Conservation (phyloP, 2,113 vertebrate genomes). For the Passer montanus region DNA sequence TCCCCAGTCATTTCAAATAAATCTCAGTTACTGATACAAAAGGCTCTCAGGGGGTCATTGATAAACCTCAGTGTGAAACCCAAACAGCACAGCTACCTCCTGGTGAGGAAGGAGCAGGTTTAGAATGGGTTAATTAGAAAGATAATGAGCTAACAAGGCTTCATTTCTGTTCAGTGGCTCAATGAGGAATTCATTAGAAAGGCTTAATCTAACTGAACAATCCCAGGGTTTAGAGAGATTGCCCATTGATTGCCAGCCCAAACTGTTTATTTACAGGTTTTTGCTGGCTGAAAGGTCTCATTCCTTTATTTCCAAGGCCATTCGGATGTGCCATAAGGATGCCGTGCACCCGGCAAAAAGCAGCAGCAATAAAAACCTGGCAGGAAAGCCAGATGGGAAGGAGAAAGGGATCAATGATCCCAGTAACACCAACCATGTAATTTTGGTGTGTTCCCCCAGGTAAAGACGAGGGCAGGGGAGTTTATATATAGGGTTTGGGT, state of each 20-base stretch:
- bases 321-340: constrained; percentile 5
- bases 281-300: constrained; percentile 50
- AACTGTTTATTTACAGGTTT: constrained; percentile 71
- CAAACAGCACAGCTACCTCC: constrained; percentile 68
- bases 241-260: constrained; percentile 66
- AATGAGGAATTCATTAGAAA: constrained; percentile 79
- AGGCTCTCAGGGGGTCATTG: constrained; percentile 74
- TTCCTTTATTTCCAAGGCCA: constrained; percentile 50
- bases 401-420: neutral
- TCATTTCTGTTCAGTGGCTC: constrained; percentile 75
- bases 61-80: constrained; percentile 77
- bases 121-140: constrained; percentile 80
- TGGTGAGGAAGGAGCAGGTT: constrained; percentile 70
- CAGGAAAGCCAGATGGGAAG: constrained; percentile 20
- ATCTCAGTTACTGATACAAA: constrained; percentile 79
- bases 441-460: neutral
- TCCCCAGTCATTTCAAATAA: constrained; percentile 69
- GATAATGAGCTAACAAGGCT: constrained; percentile 80
- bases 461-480: neutral
- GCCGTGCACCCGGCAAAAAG: neutral
- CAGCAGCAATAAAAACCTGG: constrained; percentile 22
- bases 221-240: constrained; percentile 68
- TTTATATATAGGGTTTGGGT: neutral
- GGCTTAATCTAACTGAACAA: constrained; percentile 75
- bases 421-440: neutral